Conservation (phyloP, 1,140 invertebrate species). For the Notospermus geniculatus region DNA sequence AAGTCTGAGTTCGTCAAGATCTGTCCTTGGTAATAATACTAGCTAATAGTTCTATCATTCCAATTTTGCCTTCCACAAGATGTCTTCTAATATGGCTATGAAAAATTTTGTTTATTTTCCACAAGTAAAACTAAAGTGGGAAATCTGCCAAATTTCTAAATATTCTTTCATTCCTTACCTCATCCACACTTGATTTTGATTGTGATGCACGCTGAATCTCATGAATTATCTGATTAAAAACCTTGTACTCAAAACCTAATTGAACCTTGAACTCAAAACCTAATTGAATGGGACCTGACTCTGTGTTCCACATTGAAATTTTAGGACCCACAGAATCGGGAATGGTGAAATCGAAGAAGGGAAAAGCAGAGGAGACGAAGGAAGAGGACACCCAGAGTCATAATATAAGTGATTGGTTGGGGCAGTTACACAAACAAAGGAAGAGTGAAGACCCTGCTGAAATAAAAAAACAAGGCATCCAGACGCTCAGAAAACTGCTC, state of each 20-base stretch:
- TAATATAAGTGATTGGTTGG: slow-evolving; percentile 46
- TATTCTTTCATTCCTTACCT: no score
- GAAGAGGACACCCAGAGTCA: slow-evolving; percentile 24
- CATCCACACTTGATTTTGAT: no score
- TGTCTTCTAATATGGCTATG: no score
- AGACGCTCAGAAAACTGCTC: slow-evolving; percentile 40
- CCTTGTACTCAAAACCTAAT: not conserved
- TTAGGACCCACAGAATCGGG: slow-evolving; percentile 3
- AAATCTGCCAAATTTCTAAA: no score
- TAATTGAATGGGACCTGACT: not conserved
- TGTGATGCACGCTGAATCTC: no score
- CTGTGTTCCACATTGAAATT: not conserved
- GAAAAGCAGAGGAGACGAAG: slow-evolving; percentile 5
- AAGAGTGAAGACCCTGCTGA: slow-evolving; percentile 40
- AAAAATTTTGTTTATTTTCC: no score
- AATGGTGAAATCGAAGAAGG: slow-evolving; percentile 6
- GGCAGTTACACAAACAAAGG: slow-evolving; percentile 39
- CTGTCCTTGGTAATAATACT: no score
- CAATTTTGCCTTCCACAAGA: no score
- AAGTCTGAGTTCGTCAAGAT: no score
- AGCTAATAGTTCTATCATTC: no score
- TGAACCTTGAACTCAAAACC: not conserved
- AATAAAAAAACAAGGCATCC: slow-evolving; percentile 35
- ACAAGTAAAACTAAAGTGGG: no score
- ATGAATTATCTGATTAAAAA: no score